Conservation (phyloP, 2,888 invertebrate genomes). For the Koerneria pararmatus region DNA sequence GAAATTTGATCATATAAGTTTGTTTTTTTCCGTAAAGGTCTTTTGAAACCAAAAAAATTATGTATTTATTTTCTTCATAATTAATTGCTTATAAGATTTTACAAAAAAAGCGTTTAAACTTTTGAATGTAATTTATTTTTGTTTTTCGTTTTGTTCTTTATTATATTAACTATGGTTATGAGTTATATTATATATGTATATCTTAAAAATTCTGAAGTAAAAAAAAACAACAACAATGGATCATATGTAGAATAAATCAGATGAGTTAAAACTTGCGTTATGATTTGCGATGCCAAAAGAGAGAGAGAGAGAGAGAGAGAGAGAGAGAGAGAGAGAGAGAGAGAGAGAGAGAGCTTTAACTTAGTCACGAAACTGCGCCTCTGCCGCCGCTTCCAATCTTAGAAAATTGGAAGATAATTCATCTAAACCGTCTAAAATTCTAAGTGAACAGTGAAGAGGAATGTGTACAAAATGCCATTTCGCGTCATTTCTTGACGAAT, state of each 20-base stretch:
- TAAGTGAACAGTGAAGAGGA: no score
- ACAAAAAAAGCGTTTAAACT: neutral
- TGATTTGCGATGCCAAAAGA: no score
- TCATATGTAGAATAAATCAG: constrained; percentile 21
- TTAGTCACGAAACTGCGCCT: no score
- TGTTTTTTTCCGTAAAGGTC: neutral
- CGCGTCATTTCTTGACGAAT: no score
- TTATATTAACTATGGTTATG: neutral
- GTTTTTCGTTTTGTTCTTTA: neutral
- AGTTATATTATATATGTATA: neutral
- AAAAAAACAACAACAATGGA: constrained; percentile 17
- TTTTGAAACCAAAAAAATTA: neutral
- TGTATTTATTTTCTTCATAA: neutral
- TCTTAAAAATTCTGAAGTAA: neutral
- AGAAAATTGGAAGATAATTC: no score
- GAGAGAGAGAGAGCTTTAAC: no score
- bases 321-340: no score
- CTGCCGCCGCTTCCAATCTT: no score
- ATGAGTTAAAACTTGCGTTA: constrained; percentile 28
- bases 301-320: no score
- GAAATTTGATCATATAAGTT: neutral
- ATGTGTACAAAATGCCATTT: no score
- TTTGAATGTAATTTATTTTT: neutral
- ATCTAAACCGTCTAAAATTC: no score
- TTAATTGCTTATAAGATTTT: neutral